These are phyloP conservation scores for Physocephala rufipes DNA, from an alignment of 2,888 invertebrate genomes.

Conservation along the genomic window DNA sequence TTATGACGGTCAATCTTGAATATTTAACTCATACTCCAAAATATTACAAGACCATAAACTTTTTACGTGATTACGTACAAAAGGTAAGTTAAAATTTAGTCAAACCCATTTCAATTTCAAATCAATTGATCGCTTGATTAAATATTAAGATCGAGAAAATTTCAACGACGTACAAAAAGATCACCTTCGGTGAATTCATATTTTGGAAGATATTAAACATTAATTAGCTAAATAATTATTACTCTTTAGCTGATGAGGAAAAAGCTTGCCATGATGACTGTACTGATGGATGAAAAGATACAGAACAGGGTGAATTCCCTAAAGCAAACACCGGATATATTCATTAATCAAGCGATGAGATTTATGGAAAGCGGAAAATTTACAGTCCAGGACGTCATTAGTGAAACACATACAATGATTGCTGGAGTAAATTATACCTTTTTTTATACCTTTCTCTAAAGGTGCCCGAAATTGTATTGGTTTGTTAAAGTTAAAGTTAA, in stretches of 20 bases:
- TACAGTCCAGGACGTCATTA: constrained; percentile 45
- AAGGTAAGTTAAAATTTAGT: constrained; percentile 33
- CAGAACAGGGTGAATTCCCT: constrained; percentile 20
- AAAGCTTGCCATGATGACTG: neutral
- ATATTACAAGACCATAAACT: constrained; percentile 38
- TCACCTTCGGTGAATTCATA: neutral
- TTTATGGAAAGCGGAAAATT: constrained; percentile 47
- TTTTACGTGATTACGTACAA: constrained; percentile 25
- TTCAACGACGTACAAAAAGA: neutral
- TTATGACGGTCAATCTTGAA: constrained; percentile 33
- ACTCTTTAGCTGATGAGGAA: constrained; percentile 1
- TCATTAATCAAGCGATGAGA: constrained; percentile 48
- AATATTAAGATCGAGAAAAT: too few relatives aligned
- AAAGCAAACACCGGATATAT: constrained; percentile 42
- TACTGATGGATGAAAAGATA: neutral
- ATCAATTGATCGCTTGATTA: too few relatives aligned
- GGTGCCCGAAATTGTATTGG: constrained; percentile 53
- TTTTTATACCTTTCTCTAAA: constrained; percentile 50
- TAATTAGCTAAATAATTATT: neutral
- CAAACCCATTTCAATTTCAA: too few relatives aligned
- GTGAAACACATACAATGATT: constrained; percentile 49
- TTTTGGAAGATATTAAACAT: neutral
- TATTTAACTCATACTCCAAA: constrained; percentile 39
- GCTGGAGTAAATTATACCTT: constrained; percentile 46
- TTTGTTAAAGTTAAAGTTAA: too few relatives aligned